Conservation (phyloP, 2,113 vertebrate genomes). For the Cranoglanis bouderius region DNA sequence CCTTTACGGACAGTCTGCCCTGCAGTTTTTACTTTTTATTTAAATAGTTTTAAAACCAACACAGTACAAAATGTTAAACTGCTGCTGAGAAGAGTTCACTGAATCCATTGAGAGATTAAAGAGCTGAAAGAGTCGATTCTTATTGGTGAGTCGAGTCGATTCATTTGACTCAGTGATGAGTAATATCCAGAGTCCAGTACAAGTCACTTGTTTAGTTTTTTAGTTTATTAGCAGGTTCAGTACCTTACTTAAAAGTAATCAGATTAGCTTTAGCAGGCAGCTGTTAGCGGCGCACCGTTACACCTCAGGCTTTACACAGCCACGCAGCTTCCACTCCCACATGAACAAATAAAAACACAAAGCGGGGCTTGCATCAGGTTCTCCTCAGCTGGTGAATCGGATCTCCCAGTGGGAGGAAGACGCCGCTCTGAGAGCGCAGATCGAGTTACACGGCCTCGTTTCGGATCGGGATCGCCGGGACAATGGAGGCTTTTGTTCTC, state of each 20-base stretch:
- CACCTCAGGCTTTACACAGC: background rate
- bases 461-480: conserved; percentile 63
- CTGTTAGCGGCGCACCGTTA: background rate
- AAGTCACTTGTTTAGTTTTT: background rate
- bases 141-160: background rate
- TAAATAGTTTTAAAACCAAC: background rate
- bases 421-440: conserved; percentile 50
- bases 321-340: background rate
- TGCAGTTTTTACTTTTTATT: background rate
- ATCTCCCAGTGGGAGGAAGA: conserved; percentile 33
- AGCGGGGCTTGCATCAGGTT: background rate
- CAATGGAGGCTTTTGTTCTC: conserved; percentile 74
- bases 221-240: background rate
- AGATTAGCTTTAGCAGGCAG: background rate
- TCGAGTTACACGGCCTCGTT: conserved; percentile 69
- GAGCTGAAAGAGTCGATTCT: background rate
- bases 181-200: background rate
- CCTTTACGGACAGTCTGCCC: too few relatives aligned
- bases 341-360: background rate
- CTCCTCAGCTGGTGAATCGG: background rate
- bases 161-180: background rate
- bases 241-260: too few relatives aligned
- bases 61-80: background rate
- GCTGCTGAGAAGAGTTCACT: background rate
- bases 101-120: background rate